Conservation (phyloP, 2,888 invertebrate species). For the Microctonus aethiopoides region DNA sequence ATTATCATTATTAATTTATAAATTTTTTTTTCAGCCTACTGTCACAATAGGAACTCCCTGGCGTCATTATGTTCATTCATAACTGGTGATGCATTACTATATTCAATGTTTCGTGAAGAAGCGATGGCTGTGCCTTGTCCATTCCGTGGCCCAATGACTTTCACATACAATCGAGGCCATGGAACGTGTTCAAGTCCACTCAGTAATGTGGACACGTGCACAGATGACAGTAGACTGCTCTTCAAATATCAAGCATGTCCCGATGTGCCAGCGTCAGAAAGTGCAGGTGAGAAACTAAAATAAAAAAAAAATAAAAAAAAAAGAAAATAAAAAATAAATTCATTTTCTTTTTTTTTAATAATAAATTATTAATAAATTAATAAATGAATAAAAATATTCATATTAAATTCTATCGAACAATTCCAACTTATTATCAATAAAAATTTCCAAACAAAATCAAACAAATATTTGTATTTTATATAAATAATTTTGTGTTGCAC, state of each 20-base stretch:
- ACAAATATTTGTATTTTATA: too few species aligned
- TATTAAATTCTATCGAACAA: too few species aligned
- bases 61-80: constrained; percentile 86
- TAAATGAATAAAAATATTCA: too few species aligned
- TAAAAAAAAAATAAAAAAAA: too few species aligned
- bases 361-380: too few species aligned
- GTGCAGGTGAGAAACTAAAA: constrained; percentile 76
- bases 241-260: constrained; percentile 95
- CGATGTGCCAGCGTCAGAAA: constrained; percentile 90
- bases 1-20: neutral
- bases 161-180: constrained; percentile 91
- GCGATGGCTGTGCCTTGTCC: constrained; percentile 92
- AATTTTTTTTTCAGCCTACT: constrained; percentile 74
- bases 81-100: constrained; percentile 88
- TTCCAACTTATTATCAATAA: too few species aligned
- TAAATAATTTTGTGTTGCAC: neutral
- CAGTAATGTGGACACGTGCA: constrained; percentile 93
- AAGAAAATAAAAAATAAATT: too few species aligned
- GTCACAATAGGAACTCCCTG: constrained; percentile 79
- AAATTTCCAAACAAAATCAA: too few species aligned
- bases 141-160: constrained; percentile 87
- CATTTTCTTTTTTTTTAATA: too few species aligned
- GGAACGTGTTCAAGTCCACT: constrained; percentile 90
- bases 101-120: constrained; percentile 90
- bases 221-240: constrained; percentile 88